phyloP scores from a whole-genome alignment of 2,797 vertebrate genomes.

The Acropternis orthonyx region DNA sequence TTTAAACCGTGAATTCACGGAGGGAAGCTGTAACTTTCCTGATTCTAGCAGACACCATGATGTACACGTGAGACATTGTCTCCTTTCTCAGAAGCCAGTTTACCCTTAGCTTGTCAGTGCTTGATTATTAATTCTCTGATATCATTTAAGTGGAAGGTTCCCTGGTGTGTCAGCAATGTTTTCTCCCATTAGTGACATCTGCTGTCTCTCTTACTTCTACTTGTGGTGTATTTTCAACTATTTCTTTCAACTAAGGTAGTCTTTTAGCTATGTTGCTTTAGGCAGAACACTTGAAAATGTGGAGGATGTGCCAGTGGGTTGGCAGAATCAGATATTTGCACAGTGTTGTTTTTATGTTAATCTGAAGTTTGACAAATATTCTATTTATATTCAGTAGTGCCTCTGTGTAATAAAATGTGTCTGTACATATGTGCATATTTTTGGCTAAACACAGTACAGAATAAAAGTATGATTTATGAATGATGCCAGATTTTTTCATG shows the following conservation, averaged over 20 bases:
- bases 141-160: neutral
- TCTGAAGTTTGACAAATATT: conserved; percentile 16
- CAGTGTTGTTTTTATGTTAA: neutral
- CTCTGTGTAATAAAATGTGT: neutral
- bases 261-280: neutral
- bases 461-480: neutral
- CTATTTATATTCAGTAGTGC: neutral
- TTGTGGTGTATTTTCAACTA: neutral
- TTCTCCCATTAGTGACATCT: neutral
- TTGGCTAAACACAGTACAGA: neutral
- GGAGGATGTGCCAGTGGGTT: neutral
- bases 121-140: neutral
- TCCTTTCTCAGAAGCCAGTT: neutral
- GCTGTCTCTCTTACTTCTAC: neutral
- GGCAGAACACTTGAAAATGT: neutral
- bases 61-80: neutral
- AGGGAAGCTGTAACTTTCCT: neutral
- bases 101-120: neutral
- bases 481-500: neutral
- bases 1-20: neutral
- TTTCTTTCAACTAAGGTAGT: neutral
- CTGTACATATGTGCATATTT: neutral
- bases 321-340: neutral
- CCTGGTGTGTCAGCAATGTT: neutral
- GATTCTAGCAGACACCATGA: accelerated